Conservation (phyloP, 2,888 invertebrate species). For the Eupithecia pulchellata region DNA sequence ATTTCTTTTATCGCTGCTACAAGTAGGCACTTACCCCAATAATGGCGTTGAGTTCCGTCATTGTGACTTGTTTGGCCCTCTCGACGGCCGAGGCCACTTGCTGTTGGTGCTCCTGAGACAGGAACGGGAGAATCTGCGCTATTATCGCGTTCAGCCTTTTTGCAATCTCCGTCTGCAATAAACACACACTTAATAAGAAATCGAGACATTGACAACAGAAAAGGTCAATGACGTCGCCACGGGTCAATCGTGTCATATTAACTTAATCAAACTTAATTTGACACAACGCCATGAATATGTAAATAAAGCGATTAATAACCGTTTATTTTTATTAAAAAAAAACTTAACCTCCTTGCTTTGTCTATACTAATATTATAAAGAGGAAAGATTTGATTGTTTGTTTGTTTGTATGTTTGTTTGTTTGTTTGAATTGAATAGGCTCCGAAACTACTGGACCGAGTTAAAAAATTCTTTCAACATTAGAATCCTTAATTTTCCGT, state of each 20-base stretch:
- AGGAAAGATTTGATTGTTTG: too few relatives aligned
- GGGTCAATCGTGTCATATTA: constrained; percentile 8
- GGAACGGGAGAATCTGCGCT: constrained; percentile 96
- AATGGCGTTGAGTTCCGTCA: constrained; percentile 97
- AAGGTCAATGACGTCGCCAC: constrained; percentile 37
- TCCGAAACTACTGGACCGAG: too few relatives aligned
- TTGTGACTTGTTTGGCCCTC: constrained; percentile 97
- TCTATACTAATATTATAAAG: too few relatives aligned
- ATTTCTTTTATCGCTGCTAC: constrained; percentile 44
- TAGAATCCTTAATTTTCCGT: too few relatives aligned
- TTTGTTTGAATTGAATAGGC: too few relatives aligned
- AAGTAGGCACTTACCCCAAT: constrained; percentile 91
- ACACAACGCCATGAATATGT: constrained; percentile 54
- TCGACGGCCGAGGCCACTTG: constrained; percentile 97
- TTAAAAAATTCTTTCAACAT: too few relatives aligned
- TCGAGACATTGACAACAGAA: constrained; percentile 41
- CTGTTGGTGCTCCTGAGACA: constrained; percentile 96
- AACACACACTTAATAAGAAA: constrained; percentile 45
- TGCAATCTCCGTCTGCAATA: constrained; percentile 96
- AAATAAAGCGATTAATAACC: constrained; percentile 62
- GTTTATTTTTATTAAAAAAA: constrained; percentile 69
- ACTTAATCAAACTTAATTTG: constrained; percentile 50
- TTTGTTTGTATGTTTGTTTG: too few relatives aligned
- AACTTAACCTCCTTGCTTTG: too few relatives aligned
- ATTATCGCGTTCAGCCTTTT: constrained; percentile 97